Percentiles rank a stretch among this genome's conserved stretches.
phyloP scores from a whole-genome alignment of 2,888 invertebrate species.

The Meliscaeva auricollis region DNA sequence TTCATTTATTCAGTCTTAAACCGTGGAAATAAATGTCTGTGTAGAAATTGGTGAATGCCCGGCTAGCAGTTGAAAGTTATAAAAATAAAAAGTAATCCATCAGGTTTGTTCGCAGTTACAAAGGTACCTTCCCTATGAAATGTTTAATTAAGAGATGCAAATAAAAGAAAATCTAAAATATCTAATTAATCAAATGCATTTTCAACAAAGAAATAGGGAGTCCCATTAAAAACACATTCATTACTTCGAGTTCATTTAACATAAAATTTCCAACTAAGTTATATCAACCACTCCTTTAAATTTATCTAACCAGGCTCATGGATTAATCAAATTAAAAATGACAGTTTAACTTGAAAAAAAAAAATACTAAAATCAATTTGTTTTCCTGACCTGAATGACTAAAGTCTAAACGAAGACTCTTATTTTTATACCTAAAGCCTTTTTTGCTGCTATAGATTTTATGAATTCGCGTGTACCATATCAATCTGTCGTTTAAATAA shows the following conservation, averaged over 20 bases:
- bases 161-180: too few relatives aligned
- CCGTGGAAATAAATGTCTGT: too few relatives aligned
- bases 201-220: too few relatives aligned
- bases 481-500: constrained; percentile 2
- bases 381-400: neutral
- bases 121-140: too few relatives aligned
- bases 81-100: too few relatives aligned
- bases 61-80: too few relatives aligned
- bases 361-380: neutral
- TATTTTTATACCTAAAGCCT: neutral
- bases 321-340: neutral
- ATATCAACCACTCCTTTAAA: neutral
- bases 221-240: neutral
- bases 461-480: constrained; percentile 9
- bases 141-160: too few relatives aligned
- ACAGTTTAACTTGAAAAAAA: too few relatives aligned
- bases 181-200: neutral
- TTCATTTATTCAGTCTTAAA: too few relatives aligned
- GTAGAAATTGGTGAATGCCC: too few relatives aligned
- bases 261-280: neutral
- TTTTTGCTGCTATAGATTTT: neutral
- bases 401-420: neutral
- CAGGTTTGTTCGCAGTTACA: too few relatives aligned
- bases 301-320: neutral
- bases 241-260: neutral